Conservation (phyloP, 2,113 vertebrate genomes). For the Shinisaurus crocodilurus region DNA sequence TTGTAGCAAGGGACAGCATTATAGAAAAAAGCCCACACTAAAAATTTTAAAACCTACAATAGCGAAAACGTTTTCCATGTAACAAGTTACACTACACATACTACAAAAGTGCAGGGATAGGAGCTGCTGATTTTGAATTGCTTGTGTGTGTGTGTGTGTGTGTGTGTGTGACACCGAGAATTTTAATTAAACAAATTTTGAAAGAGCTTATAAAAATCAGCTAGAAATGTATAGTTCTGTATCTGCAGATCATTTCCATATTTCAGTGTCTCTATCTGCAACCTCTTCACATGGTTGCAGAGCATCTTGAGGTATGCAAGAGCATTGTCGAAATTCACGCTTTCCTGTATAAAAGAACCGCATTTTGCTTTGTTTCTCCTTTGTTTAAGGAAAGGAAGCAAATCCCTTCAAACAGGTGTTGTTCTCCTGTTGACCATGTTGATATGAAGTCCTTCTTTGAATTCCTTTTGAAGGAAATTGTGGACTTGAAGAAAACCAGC, state of each 20-base stretch:
- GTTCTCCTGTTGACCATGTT: slow-evolving; percentile 92
- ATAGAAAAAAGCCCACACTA: slow-evolving; percentile 51
- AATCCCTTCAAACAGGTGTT: slow-evolving; percentile 89
- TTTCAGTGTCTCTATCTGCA: slow-evolving; percentile 46
- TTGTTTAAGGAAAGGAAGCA: slow-evolving; percentile 15
- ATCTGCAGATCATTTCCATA: slow-evolving; percentile 51
- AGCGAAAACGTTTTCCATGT: slow-evolving; percentile 57
- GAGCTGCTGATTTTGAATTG: slow-evolving; percentile 48
- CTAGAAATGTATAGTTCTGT: slow-evolving; percentile 50
- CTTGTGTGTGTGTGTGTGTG: slow-evolving; percentile 1
- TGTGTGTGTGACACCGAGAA: slow-evolving; percentile 56
- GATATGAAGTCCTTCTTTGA: slow-evolving; percentile 87
- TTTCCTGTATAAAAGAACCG: slow-evolving; percentile 52
- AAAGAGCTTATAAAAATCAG: slow-evolving; percentile 68
- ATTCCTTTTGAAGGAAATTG: slow-evolving; percentile 95
- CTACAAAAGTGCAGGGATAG: slow-evolving; percentile 62
- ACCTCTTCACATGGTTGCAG: slow-evolving; percentile 47
- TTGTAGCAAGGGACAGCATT: slow-evolving; percentile 51
- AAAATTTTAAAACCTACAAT: slow-evolving; percentile 65
- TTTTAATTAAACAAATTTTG: slow-evolving; percentile 68
- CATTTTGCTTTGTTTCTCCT: slow-evolving; percentile 23
- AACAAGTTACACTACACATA: slow-evolving; percentile 58
- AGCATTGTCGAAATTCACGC: slow-evolving; percentile 49
- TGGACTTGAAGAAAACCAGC: slow-evolving; percentile 93
- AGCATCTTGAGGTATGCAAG: slow-evolving; percentile 64